Evolutionary conservation across 2,888 invertebrate genomes (phyloP).

Genomic region (Thalpophila matura): DNA sequence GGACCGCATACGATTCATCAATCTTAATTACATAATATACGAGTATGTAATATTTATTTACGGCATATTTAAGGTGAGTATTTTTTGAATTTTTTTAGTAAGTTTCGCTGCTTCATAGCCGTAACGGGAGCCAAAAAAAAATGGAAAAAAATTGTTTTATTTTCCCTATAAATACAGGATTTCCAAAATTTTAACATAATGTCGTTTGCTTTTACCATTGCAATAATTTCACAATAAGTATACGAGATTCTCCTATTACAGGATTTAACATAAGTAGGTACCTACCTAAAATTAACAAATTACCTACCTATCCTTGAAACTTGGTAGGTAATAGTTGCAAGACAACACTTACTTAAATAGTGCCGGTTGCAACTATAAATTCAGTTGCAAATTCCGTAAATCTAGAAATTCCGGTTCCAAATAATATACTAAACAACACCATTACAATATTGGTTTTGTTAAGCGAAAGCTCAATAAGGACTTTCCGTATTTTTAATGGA

Average conservation of each 20-base stretch:
- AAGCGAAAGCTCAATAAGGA: constrained; percentile 22
- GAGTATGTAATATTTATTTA: no score
- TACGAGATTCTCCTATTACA: not conserved
- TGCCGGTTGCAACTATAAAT: constrained; percentile 14
- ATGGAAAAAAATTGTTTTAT: no score
- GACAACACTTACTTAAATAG: constrained; percentile 17
- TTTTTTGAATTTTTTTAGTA: no score
- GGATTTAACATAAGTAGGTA: not conserved
- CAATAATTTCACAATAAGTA: constrained; percentile 6
- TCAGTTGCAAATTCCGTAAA: constrained; percentile 27
- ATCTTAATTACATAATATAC: no score
- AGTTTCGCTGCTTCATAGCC: no score
- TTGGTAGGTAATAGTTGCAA: constrained; percentile 39
- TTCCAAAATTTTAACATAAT: no score
- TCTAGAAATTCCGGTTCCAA: constrained; percentile 31
- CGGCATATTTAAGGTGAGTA: no score
- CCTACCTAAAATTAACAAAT: not conserved
- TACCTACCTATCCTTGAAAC: constrained; percentile 34
- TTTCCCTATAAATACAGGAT: no score
- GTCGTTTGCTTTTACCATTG: not conserved
- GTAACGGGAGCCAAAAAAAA: no score
- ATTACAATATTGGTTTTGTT: not conserved
- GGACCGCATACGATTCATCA: not conserved
- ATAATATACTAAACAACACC: constrained; percentile 10
- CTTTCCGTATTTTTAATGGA: not conserved